These are phyloP conservation scores for Temnothorax longispinosus DNA, from an alignment of 1,140 invertebrate species.

Conservation along the genomic window DNA sequence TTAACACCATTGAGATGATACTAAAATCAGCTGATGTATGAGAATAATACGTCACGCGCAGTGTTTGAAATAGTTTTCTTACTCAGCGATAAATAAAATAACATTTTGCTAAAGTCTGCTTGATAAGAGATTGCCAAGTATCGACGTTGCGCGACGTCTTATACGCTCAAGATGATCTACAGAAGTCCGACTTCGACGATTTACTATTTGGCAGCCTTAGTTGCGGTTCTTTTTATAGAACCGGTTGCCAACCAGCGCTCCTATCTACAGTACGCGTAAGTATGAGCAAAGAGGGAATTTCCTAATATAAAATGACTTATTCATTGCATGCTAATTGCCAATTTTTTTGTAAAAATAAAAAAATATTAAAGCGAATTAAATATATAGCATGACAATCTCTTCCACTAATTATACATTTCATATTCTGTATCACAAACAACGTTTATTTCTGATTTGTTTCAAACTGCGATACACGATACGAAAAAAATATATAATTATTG, in stretches of 20 bases:
- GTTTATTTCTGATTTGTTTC: too few relatives aligned
- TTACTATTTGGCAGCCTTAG: slow-evolving; percentile 39
- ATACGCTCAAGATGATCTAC: neutral
- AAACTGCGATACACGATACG: too few relatives aligned
- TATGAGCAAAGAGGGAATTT: slow-evolving; percentile 37
- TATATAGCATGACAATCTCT: neutral
- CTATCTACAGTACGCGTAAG: neutral
- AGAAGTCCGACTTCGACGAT: slow-evolving; percentile 16
- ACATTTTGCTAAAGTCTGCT: slow-evolving; percentile 31
- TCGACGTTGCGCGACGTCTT: neutral
- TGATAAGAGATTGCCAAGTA: neutral
- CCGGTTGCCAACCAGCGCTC: neutral
- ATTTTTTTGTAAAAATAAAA: neutral
- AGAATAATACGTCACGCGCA: neutral
- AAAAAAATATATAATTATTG: too few relatives aligned
- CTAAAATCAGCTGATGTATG: neutral
- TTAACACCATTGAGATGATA: neutral
- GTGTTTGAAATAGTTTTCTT: slow-evolving; percentile 12
- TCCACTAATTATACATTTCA: too few relatives aligned
- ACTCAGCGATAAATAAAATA: slow-evolving; percentile 40
- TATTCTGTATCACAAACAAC: too few relatives aligned
- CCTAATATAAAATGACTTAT: neutral
- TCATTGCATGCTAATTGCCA: neutral
- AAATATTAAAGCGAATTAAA: neutral
- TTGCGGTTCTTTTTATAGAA: slow-evolving; percentile 71